These are phyloP conservation scores for Cyanistes caeruleus DNA, from an alignment of 2,113 vertebrate genomes.

Conservation along the genomic window DNA sequence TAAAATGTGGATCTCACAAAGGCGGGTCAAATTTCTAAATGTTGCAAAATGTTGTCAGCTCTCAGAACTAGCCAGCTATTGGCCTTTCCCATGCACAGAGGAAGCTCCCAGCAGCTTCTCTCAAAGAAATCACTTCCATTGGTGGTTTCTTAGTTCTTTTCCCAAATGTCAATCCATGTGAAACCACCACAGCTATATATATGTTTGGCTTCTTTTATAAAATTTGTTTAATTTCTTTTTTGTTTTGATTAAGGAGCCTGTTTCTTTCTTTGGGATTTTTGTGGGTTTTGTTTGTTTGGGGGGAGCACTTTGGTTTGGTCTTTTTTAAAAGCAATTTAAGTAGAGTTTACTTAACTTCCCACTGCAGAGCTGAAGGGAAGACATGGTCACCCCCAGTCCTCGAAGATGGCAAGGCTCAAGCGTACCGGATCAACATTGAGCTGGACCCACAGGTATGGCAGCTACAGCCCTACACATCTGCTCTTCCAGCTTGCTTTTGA, in stretches of 20 bases:
- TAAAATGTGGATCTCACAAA: no score
- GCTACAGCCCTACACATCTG: neutral
- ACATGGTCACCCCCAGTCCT: constrained; percentile 80
- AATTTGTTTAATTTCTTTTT: neutral
- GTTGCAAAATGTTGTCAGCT: no score
- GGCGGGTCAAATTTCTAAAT: no score
- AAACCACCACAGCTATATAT: neutral
- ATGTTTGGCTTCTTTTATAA: neutral
- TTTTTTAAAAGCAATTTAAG: neutral
- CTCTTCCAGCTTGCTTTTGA: neutral
- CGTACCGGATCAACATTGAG: constrained; percentile 80
- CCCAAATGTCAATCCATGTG: no score
- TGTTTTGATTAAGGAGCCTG: neutral
- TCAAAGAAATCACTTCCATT: no score
- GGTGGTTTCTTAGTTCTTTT: no score
- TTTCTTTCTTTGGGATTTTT: neutral
- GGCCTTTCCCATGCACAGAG: no score
- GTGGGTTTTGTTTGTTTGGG: neutral
- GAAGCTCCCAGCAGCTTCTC: no score
- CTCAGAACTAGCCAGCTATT: no score
- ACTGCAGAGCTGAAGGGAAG: constrained; percentile 83
- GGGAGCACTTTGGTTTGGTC: fast-evolving
- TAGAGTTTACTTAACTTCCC: neutral
- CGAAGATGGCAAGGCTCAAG: constrained; percentile 88
- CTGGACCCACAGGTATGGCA: constrained; percentile 85